Evolutionary conservation across 2,888 invertebrate genomes (phyloP).

Genomic region (Chydorus sphaericus): DNA sequence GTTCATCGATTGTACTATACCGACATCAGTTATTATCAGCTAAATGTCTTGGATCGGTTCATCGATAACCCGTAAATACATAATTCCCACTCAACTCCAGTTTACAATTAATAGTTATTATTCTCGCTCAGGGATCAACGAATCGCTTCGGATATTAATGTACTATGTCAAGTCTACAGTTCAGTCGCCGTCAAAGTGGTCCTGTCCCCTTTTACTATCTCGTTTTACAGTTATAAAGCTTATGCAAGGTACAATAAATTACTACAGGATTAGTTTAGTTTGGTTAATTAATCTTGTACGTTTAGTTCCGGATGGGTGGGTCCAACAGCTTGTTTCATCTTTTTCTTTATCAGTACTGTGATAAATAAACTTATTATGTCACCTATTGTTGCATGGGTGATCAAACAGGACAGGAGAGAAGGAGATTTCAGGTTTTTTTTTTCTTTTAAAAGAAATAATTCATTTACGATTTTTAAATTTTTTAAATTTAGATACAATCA

Average conservation of each 20-base stretch:
- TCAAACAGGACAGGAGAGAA: constrained; percentile 37
- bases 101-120: background rate
- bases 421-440: constrained; percentile 43
- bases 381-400: constrained; percentile 36
- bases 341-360: constrained; percentile 36
- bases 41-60: constrained; percentile 30
- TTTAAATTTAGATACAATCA: constrained; percentile 32
- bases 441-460: too few species aligned
- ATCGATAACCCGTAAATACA: constrained; percentile 35
- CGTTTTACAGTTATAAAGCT: constrained; percentile 38
- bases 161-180: constrained; percentile 31
- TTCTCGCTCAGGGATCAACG: constrained; percentile 31
- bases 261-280: too few species aligned
- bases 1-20: constrained; percentile 36
- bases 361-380: constrained; percentile 39
- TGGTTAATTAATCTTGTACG: background rate
- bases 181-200: constrained; percentile 28
- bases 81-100: background rate
- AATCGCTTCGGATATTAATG: constrained; percentile 39
- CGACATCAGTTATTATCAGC: constrained; percentile 33
- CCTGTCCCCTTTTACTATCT: constrained; percentile 36
- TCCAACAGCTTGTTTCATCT: constrained; percentile 35
- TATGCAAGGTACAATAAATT: constrained; percentile 26
- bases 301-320: constrained; percentile 38
- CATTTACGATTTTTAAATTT: too few species aligned